Percentiles rank a stretch among this genome's conserved stretches.
Conservation (phyloP, 2,113 vertebrate genomes). For the Ictidomys tridecemlineatus region DNA sequence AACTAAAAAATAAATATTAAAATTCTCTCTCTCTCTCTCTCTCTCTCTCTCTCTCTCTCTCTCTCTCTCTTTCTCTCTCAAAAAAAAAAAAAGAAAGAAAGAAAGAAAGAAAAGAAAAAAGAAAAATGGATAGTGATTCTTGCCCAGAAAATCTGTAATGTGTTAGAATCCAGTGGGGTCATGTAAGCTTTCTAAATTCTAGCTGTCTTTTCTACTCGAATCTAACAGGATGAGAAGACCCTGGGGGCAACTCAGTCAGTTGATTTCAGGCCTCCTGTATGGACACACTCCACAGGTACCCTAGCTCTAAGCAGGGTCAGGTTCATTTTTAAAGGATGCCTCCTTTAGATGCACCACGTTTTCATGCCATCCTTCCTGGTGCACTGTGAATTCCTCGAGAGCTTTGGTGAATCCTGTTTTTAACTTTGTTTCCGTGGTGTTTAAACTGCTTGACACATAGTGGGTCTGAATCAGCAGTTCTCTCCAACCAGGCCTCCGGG, state of each 20-base stretch:
- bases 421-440: neutral
- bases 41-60: no score
- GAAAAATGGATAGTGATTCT: neutral
- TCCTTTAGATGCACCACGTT: no score
- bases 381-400: neutral
- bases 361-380: fast-evolving
- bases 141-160: neutral
- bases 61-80: no score
- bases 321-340: no score
- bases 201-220: neutral
- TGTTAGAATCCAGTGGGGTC: neutral
- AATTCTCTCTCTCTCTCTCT: no score
- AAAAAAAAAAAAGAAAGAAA: no score
- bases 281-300: neutral
- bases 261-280: neutral
- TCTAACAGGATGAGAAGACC: neutral
- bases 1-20: no score
- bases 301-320: neutral
- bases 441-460: neutral
- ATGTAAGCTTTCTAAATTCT: neutral
- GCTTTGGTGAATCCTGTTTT: neutral
- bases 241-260: neutral
- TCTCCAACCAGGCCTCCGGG: neutral
- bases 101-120: no score
- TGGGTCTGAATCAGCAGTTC: neutral